phyloP scores from a whole-genome alignment of 1,140 invertebrate species.

The Pseudachorutes palmiensis region DNA sequence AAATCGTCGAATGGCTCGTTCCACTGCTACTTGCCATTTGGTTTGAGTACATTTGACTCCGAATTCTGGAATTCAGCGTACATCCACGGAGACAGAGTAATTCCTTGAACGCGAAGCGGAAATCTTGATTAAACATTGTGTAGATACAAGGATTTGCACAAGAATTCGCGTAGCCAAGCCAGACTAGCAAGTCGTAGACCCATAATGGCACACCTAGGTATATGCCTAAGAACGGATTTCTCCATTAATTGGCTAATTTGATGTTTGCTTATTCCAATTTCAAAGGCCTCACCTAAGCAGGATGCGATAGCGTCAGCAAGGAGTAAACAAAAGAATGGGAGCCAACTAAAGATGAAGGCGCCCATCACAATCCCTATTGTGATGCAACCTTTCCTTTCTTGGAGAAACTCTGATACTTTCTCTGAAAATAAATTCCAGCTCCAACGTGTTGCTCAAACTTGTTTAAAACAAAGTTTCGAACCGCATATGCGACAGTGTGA shows the following conservation, averaged over 20 bases:
- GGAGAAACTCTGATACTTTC: neutral
- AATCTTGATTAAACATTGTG: conserved; percentile 3
- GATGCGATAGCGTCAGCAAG: neutral
- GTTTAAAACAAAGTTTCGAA: too few relatives aligned
- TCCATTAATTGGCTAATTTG: neutral
- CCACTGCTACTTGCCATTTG: neutral
- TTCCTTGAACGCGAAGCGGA: neutral
- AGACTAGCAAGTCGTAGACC: neutral
- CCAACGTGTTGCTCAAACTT: too few relatives aligned
- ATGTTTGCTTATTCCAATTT: too few relatives aligned
- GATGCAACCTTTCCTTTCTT: neutral
- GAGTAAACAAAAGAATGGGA: neutral
- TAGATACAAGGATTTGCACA: neutral
- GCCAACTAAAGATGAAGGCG: neutral
- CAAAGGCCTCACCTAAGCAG: too few relatives aligned
- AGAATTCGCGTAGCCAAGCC: neutral
- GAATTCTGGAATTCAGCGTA: neutral
- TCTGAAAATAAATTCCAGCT: neutral
- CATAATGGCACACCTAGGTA: neutral
- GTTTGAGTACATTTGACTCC: neutral
- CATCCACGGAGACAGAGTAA: neutral
- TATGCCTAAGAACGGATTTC: neutral
- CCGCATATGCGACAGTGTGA: too few relatives aligned
- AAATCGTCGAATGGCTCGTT: neutral
- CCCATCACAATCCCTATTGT: neutral